phyloP scores from a whole-genome alignment of 2,113 vertebrate species.

The Procavia capensis region DNA sequence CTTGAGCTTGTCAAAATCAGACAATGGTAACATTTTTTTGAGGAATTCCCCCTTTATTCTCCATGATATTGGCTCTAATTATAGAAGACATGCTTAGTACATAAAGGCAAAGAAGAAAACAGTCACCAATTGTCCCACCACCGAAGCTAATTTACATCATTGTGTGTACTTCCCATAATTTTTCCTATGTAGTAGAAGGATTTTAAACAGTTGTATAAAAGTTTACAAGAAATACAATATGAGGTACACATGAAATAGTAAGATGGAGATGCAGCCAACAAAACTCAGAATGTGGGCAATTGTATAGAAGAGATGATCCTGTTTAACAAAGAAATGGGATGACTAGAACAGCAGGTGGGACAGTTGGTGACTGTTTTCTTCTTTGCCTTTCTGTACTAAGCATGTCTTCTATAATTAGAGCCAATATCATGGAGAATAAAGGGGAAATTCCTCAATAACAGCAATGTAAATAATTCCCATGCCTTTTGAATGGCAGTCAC shows the following conservation, averaged over 20 bases:
- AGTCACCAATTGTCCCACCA: not conserved
- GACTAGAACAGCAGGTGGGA: not conserved
- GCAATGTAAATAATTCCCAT: not conserved
- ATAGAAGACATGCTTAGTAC: not conserved
- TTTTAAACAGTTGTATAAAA: constrained; percentile 3
- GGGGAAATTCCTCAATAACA: not conserved
- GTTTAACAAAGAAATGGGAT: constrained; percentile 31
- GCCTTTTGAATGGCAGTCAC: not conserved
- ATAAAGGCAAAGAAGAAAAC: not conserved
- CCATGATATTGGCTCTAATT: not conserved
- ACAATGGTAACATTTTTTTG: not conserved
- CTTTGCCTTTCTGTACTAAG: not conserved
- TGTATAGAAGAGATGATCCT: not conserved
- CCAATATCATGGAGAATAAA: not conserved
- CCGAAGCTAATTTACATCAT: not conserved
- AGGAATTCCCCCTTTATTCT: not conserved
- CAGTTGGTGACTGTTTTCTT: not conserved
- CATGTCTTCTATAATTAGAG: not conserved
- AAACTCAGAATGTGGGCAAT: not conserved
- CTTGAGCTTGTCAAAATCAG: not conserved
- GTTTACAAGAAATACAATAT: not conserved
- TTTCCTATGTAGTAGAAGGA: not conserved
- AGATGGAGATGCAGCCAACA: not conserved
- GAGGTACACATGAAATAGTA: not conserved
- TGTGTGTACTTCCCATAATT: not conserved